phyloP scores from a whole-genome alignment of 2,797 vertebrate species.

The Tachyglossus aculeatus region DNA sequence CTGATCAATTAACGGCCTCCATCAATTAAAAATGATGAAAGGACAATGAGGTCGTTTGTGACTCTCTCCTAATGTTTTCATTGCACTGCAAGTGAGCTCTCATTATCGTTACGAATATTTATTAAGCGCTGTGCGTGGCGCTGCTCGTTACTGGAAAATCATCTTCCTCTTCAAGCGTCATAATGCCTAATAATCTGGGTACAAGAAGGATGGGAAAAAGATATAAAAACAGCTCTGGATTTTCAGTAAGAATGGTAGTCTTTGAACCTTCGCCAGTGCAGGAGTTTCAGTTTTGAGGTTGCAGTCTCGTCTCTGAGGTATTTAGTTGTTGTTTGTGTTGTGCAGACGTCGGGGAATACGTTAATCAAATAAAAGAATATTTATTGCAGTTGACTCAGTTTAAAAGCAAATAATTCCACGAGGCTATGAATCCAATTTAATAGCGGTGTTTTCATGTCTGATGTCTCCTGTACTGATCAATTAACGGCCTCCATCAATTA shows the following conservation, averaged over 20 bases:
- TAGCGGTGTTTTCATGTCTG: not conserved
- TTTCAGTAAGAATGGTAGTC: slow-evolving; percentile 6
- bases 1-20: not conserved
- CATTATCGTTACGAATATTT: too few species aligned
- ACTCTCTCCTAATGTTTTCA: slow-evolving; percentile 8
- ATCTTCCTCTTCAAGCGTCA: too few species aligned
- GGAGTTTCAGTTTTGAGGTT: not conserved
- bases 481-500: too few species aligned
- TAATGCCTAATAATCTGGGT: too few species aligned
- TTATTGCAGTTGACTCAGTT: too few species aligned
- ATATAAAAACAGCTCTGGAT: not conserved
- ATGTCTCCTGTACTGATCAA: not conserved
- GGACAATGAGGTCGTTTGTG: not conserved
- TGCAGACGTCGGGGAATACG: too few species aligned
- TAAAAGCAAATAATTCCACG: slow-evolving; percentile 6
- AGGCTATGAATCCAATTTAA: not conserved
- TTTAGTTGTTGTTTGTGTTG: not conserved
- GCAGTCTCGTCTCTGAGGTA: slow-evolving; percentile 18
- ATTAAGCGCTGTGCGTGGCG: too few species aligned
- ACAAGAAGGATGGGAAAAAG: too few species aligned
- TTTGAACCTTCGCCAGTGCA: not conserved
- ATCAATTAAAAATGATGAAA: slow-evolving; percentile 22
- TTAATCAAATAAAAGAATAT: too few species aligned
- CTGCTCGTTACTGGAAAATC: too few species aligned
- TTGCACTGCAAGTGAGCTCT: too few species aligned